Conservation (phyloP, 1,140 invertebrate species). For the Chrysoperla carnea region DNA sequence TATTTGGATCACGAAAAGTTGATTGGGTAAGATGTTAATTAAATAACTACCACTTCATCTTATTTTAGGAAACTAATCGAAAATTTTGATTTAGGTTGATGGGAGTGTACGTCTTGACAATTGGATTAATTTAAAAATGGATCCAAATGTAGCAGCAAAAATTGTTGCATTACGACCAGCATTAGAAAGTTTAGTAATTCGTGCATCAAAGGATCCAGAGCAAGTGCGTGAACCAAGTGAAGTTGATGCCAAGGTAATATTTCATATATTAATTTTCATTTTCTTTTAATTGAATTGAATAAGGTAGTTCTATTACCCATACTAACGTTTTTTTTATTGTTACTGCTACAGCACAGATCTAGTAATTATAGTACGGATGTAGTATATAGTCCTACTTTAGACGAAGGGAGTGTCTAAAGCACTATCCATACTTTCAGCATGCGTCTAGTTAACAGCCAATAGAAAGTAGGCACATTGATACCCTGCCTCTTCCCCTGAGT, state of each 20-base stretch:
- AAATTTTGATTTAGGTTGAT: slow-evolving; percentile 27
- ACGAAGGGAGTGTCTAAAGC: no score
- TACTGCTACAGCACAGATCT: slow-evolving; percentile 16
- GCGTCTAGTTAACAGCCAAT: no score
- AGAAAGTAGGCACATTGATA: no score
- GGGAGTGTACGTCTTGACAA: slow-evolving; percentile 64
- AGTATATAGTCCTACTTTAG: slow-evolving; percentile 20
- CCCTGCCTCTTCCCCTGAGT: no score
- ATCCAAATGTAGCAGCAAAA: slow-evolving; percentile 53
- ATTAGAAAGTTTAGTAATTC: slow-evolving; percentile 67
- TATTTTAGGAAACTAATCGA: slow-evolving; percentile 1
- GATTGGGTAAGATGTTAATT: slow-evolving; percentile 32
- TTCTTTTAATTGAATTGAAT: no score
- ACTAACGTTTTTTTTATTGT: slow-evolving; percentile 4
- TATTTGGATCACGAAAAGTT: slow-evolving; percentile 83
- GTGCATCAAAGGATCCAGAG: slow-evolving; percentile 62
- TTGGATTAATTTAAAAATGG: slow-evolving; percentile 84
- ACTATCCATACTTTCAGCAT: no score
- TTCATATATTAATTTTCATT: slow-evolving; percentile 5
- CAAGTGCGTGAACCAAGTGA: slow-evolving; percentile 33
- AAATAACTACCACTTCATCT: neutral
- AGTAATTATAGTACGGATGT: no score
- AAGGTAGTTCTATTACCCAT: neutral
- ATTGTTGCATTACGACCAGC: slow-evolving; percentile 75
- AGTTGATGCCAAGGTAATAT: slow-evolving; percentile 31